phyloP scores from a whole-genome alignment of 2,888 invertebrate species.

The Rhagium mordax region DNA sequence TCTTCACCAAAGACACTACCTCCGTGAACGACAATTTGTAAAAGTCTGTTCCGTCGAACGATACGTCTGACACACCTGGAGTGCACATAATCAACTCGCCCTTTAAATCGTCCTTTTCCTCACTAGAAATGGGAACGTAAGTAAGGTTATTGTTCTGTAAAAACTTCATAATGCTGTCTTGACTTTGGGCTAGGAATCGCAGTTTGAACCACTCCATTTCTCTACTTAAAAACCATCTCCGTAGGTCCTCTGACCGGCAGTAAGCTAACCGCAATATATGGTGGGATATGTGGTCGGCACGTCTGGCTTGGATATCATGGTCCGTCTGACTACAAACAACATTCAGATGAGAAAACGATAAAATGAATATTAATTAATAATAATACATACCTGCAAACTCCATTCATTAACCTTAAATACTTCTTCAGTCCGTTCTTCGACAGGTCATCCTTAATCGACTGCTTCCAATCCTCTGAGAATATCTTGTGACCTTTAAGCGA shows the following conservation, averaged over 20 bases:
- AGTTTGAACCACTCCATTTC: conserved; percentile 93
- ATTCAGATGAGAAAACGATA: not conserved
- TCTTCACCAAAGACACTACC: conserved; percentile 87
- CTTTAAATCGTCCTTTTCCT: conserved; percentile 78
- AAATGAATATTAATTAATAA: not conserved
- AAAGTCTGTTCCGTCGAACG: conserved; percentile 78
- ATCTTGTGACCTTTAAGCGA: conserved; percentile 77
- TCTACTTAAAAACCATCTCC: conserved; percentile 89
- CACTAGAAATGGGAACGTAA: conserved; percentile 78
- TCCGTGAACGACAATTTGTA: conserved; percentile 77
- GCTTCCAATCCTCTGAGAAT: conserved; percentile 79
- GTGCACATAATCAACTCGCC: conserved; percentile 77
- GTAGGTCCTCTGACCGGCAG: conserved; percentile 88
- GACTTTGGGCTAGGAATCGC: conserved; percentile 78
- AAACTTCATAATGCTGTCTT: conserved; percentile 78
- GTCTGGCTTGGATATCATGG: conserved; percentile 77
- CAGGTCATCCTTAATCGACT: conserved; percentile 77
- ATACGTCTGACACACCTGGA: conserved; percentile 70
- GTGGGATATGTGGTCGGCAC: conserved; percentile 92
- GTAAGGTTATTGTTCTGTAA: conserved; percentile 78
- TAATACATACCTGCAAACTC: conserved; percentile 61
- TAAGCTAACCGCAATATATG: conserved; percentile 93
- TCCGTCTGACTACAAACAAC: conserved; percentile 72
- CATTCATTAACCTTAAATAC: conserved; percentile 75
- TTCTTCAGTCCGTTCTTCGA: conserved; percentile 79